phyloP scores from a whole-genome alignment of 2,888 invertebrate genomes.

The Reticulitermes lucifugus region DNA sequence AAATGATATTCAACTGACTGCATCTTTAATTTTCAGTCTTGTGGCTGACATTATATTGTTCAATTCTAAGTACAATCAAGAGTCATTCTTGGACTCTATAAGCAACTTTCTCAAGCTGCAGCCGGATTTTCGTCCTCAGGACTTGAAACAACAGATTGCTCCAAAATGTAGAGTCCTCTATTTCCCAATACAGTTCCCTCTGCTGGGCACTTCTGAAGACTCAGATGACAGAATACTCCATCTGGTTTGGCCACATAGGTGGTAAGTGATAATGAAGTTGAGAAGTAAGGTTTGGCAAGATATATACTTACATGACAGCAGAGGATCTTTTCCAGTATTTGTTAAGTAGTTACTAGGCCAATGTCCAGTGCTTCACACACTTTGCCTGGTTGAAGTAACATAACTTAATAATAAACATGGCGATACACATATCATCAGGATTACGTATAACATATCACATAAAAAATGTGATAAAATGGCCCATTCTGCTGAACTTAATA shows the following conservation, averaged over 20 bases:
- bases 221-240: slow-evolving; percentile 58
- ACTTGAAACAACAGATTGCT: slow-evolving; percentile 67
- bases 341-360: too few relatives aligned
- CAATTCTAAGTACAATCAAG: slow-evolving; percentile 77
- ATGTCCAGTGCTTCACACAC: too few relatives aligned
- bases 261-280: slow-evolving; percentile 61
- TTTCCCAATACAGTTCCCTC: slow-evolving; percentile 69
- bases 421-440: too few relatives aligned
- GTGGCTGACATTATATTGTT: slow-evolving; percentile 77
- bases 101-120: slow-evolving; percentile 72
- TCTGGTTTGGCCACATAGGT: slow-evolving; percentile 81
- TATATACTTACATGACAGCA: too few relatives aligned
- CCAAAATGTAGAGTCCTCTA: slow-evolving; percentile 74
- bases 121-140: slow-evolving; percentile 73
- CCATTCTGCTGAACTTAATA: too few relatives aligned
- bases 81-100: slow-evolving; percentile 74
- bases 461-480: too few relatives aligned
- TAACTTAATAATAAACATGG: too few relatives aligned
- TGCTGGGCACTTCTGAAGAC: neutral
- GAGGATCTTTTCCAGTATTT: too few relatives aligned
- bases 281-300: too few relatives aligned
- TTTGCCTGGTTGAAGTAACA: too few relatives aligned
- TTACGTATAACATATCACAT: too few relatives aligned
- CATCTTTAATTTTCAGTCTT: slow-evolving; percentile 64
- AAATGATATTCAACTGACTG: too few relatives aligned